Base-by-base conservation (phyloP, 1,140 invertebrate genomes). In the Colletes latitarsis region DNA sequence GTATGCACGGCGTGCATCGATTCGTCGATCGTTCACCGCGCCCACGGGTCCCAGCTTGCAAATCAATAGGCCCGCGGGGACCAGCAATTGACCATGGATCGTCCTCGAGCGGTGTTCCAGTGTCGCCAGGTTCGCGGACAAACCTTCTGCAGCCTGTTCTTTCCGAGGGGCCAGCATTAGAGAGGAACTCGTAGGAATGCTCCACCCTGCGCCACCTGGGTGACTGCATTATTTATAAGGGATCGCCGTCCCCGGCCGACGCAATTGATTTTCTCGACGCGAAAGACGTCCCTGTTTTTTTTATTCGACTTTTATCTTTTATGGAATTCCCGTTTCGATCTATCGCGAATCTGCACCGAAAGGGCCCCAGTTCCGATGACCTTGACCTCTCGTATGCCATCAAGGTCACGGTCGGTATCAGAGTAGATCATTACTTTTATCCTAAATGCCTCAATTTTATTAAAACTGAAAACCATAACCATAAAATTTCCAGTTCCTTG, bases 141-240 rank as follows among this genome's bases (percentile, higher is more conserved):
- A 81, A 21, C 39, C 15, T 81, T 81, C 52, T 74, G 17, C 3
- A 43, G 10, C 17, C 12, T 12, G 39, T 53, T 53, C 43, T 49
- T 69, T 63, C 39, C n/a, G 63, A 10, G 15, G 19, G 39, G 10
- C 39, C n/a, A 9, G 64, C 79, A 53, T 81, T 76, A 46, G 60
- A 58, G 39, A 62, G 62, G 79, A 62, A 60, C 79, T 46, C 57
- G 53, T 30, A 69, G 73, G 73, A 81, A 76, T 81, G 64, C 57
- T 74, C 49, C 55, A 62, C 46, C 79, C 63, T 8, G 55, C 58
- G 30, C 60, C 72, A 63, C 39, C 55, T 76, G 60, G 43, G 39
- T 69, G 30, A 8, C 55, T 76, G 71, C 71, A 81, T 81, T 75
- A 81, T 81, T 81, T 81, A 81, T 81, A 63, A 68, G 66, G 57